phyloP scores from a whole-genome alignment of 2,797 vertebrate genomes.

The Gobio occitaniae region DNA sequence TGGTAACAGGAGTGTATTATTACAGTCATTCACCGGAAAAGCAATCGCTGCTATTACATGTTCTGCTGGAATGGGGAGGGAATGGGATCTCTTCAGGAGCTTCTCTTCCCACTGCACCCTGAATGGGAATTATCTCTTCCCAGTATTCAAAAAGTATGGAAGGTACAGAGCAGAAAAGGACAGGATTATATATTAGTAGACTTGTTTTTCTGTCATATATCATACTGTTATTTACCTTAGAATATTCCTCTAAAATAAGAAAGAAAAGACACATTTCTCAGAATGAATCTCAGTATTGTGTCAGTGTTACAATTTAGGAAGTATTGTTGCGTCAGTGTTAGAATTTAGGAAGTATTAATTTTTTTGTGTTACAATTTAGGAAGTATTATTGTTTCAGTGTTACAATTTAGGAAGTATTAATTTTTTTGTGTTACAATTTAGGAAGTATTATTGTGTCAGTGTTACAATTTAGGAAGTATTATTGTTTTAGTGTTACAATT shows the following conservation, averaged over 20 bases:
- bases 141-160: constrained; percentile 4
- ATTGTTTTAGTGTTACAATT: no score
- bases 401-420: no score
- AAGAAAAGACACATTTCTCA: neutral
- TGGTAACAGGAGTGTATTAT: constrained; percentile 43
- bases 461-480: no score
- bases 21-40: constrained; percentile 32
- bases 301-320: no score
- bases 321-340: no score
- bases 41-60: constrained; percentile 35
- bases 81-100: constrained; percentile 32
- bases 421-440: neutral
- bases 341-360: no score
- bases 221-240: neutral
- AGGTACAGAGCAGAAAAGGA: neutral
- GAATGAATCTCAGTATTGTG: no score
- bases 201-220: neutral
- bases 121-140: constrained; percentile 31
- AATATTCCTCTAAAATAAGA: neutral
- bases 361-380: no score
- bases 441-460: no score
- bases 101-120: neutral
- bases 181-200: neutral
- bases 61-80: constrained; percentile 34
- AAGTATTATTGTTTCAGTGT: neutral